Conservation (phyloP, 2,113 vertebrate species). For the Nerophis lumbriciformis region DNA sequence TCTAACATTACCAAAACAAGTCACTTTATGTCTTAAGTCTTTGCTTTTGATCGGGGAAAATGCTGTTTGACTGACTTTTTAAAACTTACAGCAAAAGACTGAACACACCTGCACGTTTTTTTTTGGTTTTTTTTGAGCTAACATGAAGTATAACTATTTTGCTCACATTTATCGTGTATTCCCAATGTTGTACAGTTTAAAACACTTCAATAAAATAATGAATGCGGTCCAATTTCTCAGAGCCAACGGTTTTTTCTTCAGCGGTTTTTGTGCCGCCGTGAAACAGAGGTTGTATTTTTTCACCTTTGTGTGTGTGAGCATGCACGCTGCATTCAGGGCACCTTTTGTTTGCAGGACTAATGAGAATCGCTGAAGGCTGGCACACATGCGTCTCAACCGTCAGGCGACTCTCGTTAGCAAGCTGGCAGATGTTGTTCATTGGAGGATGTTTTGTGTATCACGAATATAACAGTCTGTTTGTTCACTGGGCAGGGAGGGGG, state of each 20-base stretch:
- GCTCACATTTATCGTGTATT: slow-evolving; percentile 20
- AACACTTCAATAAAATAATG: slow-evolving; percentile 1
- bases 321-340: slow-evolving; percentile 18
- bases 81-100: slow-evolving; percentile 19
- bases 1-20: slow-evolving; percentile 12
- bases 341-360: slow-evolving; percentile 50
- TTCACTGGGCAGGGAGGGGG: slow-evolving; percentile 6
- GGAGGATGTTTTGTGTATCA: slow-evolving; percentile 16
- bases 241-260: slow-evolving; percentile 23
- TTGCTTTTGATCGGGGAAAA: slow-evolving; percentile 14
- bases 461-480: slow-evolving; percentile 21
- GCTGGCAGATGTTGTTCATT: slow-evolving; percentile 31
- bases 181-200: slow-evolving; percentile 45
- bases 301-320: slow-evolving; percentile 19
- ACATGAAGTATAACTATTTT: slow-evolving; percentile 38
- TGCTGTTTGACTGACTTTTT: neutral
- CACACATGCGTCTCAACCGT: slow-evolving; percentile 18
- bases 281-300: neutral
- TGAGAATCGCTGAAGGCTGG: slow-evolving; percentile 38
- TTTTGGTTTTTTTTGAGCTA: slow-evolving; percentile 20
- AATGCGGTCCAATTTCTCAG: slow-evolving; percentile 11
- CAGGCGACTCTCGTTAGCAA: slow-evolving; percentile 34
- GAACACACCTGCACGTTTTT: slow-evolving; percentile 19
- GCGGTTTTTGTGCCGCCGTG: slow-evolving; percentile 20
- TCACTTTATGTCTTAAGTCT: slow-evolving; percentile 18